Base-by-base conservation (phyloP, 2,797 vertebrate species). In the Danio jaintianensis region DNA sequence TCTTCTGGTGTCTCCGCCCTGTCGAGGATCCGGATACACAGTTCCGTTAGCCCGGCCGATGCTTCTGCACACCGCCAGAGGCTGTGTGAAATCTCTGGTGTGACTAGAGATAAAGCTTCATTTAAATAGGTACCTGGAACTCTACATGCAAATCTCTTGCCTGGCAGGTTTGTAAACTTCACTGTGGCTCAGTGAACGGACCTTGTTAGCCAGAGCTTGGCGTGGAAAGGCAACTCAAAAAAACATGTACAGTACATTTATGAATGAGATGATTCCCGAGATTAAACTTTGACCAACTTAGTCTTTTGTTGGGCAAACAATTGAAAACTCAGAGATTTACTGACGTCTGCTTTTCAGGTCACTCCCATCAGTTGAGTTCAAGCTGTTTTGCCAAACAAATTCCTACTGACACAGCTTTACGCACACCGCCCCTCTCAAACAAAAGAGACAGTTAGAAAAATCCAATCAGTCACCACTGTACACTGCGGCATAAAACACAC, bases 381-480 rank as follows among this genome's bases (percentile, higher is more conserved):
- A 92, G 90, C 93, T 91, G 88, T 89, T 89, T 92, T 77, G 82
- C 86, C 90, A 94, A 93, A 92, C 92, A 93, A 89, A 87, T 82
- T 80, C 58, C 9, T 59, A 79, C 79, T 85, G 75, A 77, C 86
- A 86, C 45, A 82, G 85, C 81, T 84, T 75, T 84, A 16, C 45
- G 20, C 75, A 75, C 87, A 86, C 89, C 90, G 52, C 91, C 91
- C 91, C 93, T 86, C 87, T 88, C 91, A 93, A 93, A 93, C 92
- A 93, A 67, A 75, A 82, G 87, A 92, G 59, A 90, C 91, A 90
- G 91, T 91, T 90, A 83, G 91, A 91, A 91, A 94, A 94, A 94
- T 92, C 92, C 78, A 58, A 73, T 64, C 52, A 47, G 70, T 53
- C 61, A 47, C 16, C 22, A 63, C 18, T 20, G 1, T 52, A 18